Evolutionary conservation across 2,113 vertebrate genomes (phyloP).

Genomic region (Cettia cetti): DNA sequence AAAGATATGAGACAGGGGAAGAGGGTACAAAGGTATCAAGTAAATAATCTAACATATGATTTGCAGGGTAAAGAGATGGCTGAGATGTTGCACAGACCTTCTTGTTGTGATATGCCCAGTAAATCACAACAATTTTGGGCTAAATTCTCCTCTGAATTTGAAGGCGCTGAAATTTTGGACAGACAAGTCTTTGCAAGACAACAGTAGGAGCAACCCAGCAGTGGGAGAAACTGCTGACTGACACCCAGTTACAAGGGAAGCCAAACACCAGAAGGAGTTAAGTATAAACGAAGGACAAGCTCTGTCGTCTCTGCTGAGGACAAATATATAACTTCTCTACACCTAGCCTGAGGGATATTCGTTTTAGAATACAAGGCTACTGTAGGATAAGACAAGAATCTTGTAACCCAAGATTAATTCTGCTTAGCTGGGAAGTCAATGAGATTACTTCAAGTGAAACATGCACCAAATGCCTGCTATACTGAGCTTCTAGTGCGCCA

Average conservation of each 20-base stretch:
- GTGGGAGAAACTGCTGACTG: background rate
- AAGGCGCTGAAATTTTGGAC: background rate
- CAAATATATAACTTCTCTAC: background rate
- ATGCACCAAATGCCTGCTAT: background rate
- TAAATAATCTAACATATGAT: background rate
- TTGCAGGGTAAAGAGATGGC: background rate
- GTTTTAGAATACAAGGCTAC: conserved; percentile 41
- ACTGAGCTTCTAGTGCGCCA: background rate
- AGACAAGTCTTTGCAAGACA: background rate
- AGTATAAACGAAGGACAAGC: background rate
- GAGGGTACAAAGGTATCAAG: background rate
- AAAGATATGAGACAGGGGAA: background rate
- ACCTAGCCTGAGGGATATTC: conserved; percentile 4
- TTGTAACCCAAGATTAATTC: conserved; percentile 51
- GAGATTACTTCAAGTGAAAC: conserved; percentile 40
- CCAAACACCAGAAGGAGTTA: conserved; percentile 22
- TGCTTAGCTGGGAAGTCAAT: conserved; percentile 37
- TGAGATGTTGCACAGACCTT: background rate
- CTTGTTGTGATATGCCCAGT: background rate
- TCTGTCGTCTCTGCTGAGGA: background rate
- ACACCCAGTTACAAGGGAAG: background rate
- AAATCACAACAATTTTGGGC: background rate
- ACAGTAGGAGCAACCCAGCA: background rate
- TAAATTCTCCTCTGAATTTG: background rate
- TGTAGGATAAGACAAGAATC: conserved; percentile 31